phyloP scores from a whole-genome alignment of 2,113 vertebrate species.

The Pomatorhinus ruficollis region DNA sequence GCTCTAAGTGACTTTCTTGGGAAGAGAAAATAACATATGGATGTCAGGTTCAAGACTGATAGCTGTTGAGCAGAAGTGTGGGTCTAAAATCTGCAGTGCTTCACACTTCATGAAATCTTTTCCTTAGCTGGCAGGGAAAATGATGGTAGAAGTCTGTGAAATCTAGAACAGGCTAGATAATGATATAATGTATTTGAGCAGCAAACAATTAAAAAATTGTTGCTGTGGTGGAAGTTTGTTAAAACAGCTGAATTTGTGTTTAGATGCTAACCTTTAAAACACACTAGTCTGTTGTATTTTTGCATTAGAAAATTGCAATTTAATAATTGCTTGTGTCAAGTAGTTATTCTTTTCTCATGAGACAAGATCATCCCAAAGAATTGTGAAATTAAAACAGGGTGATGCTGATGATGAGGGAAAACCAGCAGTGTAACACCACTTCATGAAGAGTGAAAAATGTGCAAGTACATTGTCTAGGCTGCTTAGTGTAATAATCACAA shows the following conservation, averaged over 20 bases:
- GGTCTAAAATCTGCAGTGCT: constrained; percentile 52
- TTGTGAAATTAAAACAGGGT: background rate
- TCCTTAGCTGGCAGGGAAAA: constrained; percentile 23
- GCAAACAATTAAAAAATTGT: background rate
- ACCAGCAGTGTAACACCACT: rapidly evolving
- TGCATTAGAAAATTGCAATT: background rate
- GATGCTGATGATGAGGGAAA: background rate
- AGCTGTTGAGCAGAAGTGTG: constrained; percentile 51
- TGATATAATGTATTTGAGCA: background rate
- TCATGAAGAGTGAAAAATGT: background rate
- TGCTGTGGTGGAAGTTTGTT: background rate
- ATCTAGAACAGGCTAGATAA: constrained; percentile 6
- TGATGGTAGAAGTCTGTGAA: constrained; percentile 20
- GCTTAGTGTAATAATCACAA: background rate
- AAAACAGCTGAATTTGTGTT: background rate
- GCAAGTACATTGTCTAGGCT: background rate
- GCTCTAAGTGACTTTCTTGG: constrained; percentile 23
- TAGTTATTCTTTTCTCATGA: background rate
- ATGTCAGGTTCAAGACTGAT: constrained; percentile 49
- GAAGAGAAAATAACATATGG: constrained; percentile 60
- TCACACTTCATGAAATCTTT: constrained; percentile 49
- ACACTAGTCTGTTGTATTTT: background rate
- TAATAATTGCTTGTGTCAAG: background rate
- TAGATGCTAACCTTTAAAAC: background rate
- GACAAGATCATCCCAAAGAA: background rate